Base-by-base conservation (phyloP, 1,140 invertebrate species). In the Lanistes nyassanus region DNA sequence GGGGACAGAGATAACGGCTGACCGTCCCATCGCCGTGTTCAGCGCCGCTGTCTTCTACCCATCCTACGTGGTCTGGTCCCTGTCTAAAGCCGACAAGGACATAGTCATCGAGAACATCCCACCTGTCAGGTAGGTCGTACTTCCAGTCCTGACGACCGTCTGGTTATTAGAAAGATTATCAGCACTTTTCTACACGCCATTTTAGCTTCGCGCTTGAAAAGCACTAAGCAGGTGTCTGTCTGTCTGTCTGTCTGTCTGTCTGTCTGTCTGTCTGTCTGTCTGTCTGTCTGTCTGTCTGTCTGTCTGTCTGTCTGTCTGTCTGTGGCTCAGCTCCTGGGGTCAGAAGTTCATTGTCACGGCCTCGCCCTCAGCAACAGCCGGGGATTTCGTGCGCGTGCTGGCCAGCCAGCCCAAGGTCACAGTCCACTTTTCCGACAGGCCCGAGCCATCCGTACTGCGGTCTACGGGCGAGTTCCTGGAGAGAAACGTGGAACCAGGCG, bases 31-130 rank as follows among this genome's bases (percentile, higher is more conserved):
- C n/a, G 29, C 70, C 6, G 70, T 72, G 34, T 72, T 72, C 55
- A 60, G 70, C 42, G 70, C 70, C 3, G 55, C 70, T 23, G 70
- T 72, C 29, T 72, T 72, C 56, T 58, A 58, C 53, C 47, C 53
- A n/a, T 13, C 55, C 34, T 13, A 29, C 55, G 26, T 67, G 39
- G 5, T 26, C 29, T 42, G 26, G 16, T n/a, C 23, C 23, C 16
- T 37, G 16, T 60, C 36, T 37, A 42, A 7, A 6, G 34, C 29
- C 29, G 47, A 72, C 36, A 60, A 56, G n/a, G 69, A 56, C 56
- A 62, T 72, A 34, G 60, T 55, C 37, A 72, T 72, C 23, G 70
- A 72, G 26, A 60, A 72, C 70, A 42, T 72, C 55, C 70, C 70
- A 23, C 70, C 70, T 37, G n/a, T 60, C 34, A 42, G 62, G 75